phyloP scores from a whole-genome alignment of 2,113 vertebrate genomes.

The Chlorocebus sabaeus region DNA sequence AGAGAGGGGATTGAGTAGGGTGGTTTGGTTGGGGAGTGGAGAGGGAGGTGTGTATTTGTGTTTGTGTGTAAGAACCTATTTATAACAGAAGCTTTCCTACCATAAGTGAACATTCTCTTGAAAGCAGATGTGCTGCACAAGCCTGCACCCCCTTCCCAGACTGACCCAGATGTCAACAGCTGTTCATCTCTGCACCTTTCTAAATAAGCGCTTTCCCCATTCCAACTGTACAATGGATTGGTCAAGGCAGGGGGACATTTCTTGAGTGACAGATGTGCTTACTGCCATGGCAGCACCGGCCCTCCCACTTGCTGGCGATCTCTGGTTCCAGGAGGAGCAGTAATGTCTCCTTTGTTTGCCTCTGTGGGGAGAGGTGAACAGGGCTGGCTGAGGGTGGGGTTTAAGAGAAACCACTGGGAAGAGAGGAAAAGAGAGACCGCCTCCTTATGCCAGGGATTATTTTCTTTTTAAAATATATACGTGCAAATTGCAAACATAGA shows the following conservation, averaged over 20 bases:
- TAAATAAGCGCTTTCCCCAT: constrained; percentile 69
- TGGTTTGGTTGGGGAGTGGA: too few relatives aligned
- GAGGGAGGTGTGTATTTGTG: rapidly evolving
- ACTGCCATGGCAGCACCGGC: background rate
- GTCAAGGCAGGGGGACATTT: constrained; percentile 61
- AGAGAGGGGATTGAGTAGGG: background rate
- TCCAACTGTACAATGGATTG: constrained; percentile 64
- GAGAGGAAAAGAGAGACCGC: background rate
- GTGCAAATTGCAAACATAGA: background rate
- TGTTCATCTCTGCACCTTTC: constrained; percentile 61
- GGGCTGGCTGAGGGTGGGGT: too few relatives aligned
- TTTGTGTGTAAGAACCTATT: rapidly evolving
- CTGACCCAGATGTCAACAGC: constrained; percentile 57
- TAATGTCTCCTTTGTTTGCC: constrained; percentile 40
- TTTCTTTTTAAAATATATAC: constrained; percentile 17
- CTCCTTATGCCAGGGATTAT: background rate
- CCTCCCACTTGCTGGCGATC: constrained; percentile 34
- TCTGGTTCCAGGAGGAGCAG: constrained; percentile 52
- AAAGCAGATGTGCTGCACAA: background rate
- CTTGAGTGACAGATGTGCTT: constrained; percentile 72
- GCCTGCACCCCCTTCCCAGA: background rate
- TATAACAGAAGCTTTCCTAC: background rate
- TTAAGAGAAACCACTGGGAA: background rate
- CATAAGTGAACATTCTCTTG: constrained; percentile 51
- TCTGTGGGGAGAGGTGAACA: background rate